These are phyloP conservation scores for Leucosticte australis DNA, from an alignment of 2,113 vertebrate genomes.

Conservation along the genomic window DNA sequence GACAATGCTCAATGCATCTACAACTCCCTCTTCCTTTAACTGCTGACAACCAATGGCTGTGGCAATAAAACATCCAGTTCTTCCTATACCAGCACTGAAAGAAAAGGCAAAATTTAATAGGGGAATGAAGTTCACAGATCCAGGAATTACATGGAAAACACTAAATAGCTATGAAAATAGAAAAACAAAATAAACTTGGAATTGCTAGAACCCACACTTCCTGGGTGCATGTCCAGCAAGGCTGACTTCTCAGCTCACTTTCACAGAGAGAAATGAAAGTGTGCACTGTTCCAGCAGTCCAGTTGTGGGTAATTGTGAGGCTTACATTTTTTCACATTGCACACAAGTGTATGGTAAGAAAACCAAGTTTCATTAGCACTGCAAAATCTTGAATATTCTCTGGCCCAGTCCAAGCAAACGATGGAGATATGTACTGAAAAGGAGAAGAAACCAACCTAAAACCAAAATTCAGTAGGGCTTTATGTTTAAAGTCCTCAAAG, in stretches of 20 bases:
- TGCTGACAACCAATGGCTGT: constrained; percentile 91
- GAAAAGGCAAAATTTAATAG: constrained; percentile 5
- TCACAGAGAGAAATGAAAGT: background rate
- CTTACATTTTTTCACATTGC: background rate
- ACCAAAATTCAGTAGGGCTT: background rate
- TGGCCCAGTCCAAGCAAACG: background rate
- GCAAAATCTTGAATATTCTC: background rate
- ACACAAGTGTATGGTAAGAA: background rate
- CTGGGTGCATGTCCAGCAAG: background rate
- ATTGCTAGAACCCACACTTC: background rate
- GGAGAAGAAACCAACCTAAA: background rate
- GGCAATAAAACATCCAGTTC: constrained; percentile 96
- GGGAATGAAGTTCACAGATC: background rate
- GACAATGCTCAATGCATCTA: constrained; percentile 88
- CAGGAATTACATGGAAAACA: background rate
- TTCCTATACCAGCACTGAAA: constrained; percentile 93
- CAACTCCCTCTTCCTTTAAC: constrained; percentile 85
- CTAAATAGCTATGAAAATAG: background rate
- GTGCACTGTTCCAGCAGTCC: background rate
- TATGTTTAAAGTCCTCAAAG: background rate
- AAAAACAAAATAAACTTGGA: background rate
- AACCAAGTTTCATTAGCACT: background rate
- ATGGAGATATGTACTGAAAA: background rate
- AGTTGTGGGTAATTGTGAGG: background rate
- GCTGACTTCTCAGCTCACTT: background rate